phyloP scores from a whole-genome alignment of 2,797 vertebrate genomes.

The Heteromormyrus szaboi region DNA sequence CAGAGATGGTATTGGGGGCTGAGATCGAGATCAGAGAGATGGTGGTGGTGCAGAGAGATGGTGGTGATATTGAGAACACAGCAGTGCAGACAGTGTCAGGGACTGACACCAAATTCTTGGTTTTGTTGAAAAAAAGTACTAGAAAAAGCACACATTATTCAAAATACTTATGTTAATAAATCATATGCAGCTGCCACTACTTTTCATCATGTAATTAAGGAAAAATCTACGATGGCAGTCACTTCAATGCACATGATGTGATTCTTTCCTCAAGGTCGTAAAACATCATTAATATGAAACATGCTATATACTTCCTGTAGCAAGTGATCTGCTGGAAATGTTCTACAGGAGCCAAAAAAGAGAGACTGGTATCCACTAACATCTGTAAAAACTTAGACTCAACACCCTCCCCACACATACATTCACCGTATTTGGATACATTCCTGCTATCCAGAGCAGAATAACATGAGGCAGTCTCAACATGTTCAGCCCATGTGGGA shows the following conservation, averaged over 20 bases:
- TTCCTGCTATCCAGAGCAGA: slow-evolving; percentile 57
- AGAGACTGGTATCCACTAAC: slow-evolving; percentile 64
- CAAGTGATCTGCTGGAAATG: slow-evolving; percentile 51
- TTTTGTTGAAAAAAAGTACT: neutral
- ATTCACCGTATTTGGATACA: slow-evolving; percentile 43
- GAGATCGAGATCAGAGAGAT: neutral
- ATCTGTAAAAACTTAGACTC: slow-evolving; percentile 67
- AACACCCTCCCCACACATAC: slow-evolving; percentile 45
- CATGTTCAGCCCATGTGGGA: slow-evolving; percentile 47
- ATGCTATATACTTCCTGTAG: slow-evolving; percentile 43
- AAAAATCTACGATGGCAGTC: neutral
- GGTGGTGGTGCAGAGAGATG: neutral
- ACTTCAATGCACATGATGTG: slow-evolving; percentile 20
- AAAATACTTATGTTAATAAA: neutral
- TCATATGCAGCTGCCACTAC: neutral
- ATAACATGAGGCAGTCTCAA: slow-evolving; percentile 60
- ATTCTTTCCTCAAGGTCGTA: slow-evolving; percentile 48
- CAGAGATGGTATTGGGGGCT: neutral
- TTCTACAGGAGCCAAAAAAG: slow-evolving; percentile 42
- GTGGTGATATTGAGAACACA: neutral
- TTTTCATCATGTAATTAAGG: neutral
- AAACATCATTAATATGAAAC: neutral
- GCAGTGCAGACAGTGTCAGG: neutral
- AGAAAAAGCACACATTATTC: neutral
- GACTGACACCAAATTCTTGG: neutral